Base-by-base conservation (phyloP, 2,113 vertebrate species). In the Hymenochirus boettgeri region DNA sequence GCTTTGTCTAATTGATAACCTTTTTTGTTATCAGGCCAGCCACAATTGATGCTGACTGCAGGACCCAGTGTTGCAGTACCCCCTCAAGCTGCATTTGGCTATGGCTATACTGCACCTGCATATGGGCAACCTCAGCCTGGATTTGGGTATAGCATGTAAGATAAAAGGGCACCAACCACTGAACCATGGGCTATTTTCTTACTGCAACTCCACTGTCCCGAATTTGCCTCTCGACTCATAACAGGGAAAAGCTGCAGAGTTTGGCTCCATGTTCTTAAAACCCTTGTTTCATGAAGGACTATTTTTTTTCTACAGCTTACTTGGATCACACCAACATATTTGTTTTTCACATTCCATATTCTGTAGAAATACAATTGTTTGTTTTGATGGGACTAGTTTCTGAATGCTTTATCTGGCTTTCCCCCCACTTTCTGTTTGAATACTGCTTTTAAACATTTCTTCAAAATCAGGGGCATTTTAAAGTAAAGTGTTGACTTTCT, bases 201-300 rank as follows among this genome's bases (percentile, higher is more conserved):
- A 88, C 80, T 74, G 89, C 89, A 89, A 88, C 82, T 89, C 89
- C 87, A 90, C 88, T 86, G 87, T 90, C 89, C 89, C 85, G 85
- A 83, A 81, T 69, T 77, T 75, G 71, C 82, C 84, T 86, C 78
- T 83, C 76, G 81, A 83, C 83, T 88, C 80, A 71, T 86, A 77
- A 73, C 80, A 65, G 80, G 83, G 84, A 79, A 85, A 79, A 75
- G 83, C 79, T 79, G 80, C 73, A 80, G 82, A 85, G 80, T 81
- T 83, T 84, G 78, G 83, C 80, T 73, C 80, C 75, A 61, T 88
- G 81, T 88, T 88, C 80, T 86, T 72, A 79, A 92, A 86, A 85
- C 88, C 82, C 90, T 90, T 86, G 76, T 76, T 85, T 93, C 88
- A 99, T 98, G 94, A 97, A 98, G 94, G 94, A 97, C 93, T 91